Conservation (phyloP, 2,888 invertebrate species). For the Drosophila emarginata region DNA sequence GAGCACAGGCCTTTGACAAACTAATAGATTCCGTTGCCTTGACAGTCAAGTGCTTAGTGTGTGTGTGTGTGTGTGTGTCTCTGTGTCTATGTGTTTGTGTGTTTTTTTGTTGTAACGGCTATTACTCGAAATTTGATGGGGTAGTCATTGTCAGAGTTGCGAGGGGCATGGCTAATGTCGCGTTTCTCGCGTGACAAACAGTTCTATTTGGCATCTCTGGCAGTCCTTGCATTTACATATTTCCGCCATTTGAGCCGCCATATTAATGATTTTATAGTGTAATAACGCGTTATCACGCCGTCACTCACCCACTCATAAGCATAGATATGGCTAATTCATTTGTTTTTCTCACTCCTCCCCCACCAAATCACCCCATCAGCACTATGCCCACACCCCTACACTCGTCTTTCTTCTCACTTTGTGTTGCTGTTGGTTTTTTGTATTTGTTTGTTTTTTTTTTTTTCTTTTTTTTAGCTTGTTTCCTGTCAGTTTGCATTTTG, state of each 20-base stretch:
- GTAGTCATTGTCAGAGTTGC: conserved; percentile 64
- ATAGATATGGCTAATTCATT: conserved; percentile 64
- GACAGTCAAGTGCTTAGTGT: conserved; percentile 20
- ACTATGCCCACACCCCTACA: background rate
- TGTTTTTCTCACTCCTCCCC: conserved; percentile 33
- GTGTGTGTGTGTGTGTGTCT: background rate
- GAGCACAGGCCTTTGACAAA: conserved; percentile 48
- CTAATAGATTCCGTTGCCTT: conserved; percentile 71
- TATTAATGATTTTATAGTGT: conserved; percentile 73
- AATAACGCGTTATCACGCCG: conserved; percentile 73
- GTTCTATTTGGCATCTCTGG: background rate
- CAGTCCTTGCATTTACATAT: conserved; percentile 60
- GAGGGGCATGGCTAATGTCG: conserved; percentile 55
- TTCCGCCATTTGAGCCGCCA: conserved; percentile 56
- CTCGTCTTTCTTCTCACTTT: background rate
- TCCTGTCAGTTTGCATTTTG: conserved; percentile 64
- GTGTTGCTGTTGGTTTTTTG: no score
- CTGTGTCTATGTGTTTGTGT: conserved; percentile 24
- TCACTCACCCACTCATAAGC: conserved; percentile 54
- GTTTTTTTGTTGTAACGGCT: conserved; percentile 66
- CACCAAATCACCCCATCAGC: background rate
- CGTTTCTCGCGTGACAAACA: conserved; percentile 66
- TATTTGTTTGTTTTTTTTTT: background rate
- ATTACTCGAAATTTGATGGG: conserved; percentile 39
- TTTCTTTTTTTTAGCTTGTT: conserved; percentile 14